Conservation (phyloP, 2,797 vertebrate genomes). For the Chaetophractus vellerosus region DNA sequence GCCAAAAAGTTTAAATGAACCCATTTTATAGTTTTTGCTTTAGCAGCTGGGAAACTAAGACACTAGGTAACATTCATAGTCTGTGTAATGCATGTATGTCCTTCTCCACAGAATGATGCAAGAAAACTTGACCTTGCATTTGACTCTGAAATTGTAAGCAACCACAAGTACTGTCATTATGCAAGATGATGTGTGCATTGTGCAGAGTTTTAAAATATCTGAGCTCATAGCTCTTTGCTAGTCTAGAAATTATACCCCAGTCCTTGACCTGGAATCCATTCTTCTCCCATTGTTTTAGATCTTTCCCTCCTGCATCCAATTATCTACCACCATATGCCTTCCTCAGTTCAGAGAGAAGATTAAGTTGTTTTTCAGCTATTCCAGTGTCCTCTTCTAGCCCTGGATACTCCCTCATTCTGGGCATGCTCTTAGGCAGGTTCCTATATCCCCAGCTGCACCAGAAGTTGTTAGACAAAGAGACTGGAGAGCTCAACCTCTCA, state of each 20-base stretch:
- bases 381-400: slow-evolving; percentile 95
- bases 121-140: slow-evolving; percentile 93
- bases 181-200: slow-evolving; percentile 93
- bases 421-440: slow-evolving; percentile 50
- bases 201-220: slow-evolving; percentile 93
- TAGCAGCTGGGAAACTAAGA: no score
- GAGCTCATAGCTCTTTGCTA: slow-evolving; percentile 92
- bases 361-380: slow-evolving; percentile 94
- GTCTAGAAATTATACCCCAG: slow-evolving; percentile 92
- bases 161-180: slow-evolving; percentile 95
- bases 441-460: slow-evolving; percentile 71
- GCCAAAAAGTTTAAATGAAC: no score
- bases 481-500: slow-evolving; percentile 88
- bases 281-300: slow-evolving; percentile 93
- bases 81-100: slow-evolving; percentile 93
- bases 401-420: slow-evolving; percentile 86
- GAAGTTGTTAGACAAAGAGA: slow-evolving; percentile 87
- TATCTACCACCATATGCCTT: slow-evolving; percentile 92
- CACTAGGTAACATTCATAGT: slow-evolving; percentile 92
- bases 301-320: slow-evolving; percentile 92
- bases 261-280: slow-evolving; percentile 91
- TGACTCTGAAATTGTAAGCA: slow-evolving; percentile 95
- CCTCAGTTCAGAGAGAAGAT: slow-evolving; percentile 94
- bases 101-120: slow-evolving; percentile 93
- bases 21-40: no score